Base-by-base conservation (phyloP, 2,113 vertebrate genomes). In the Grantiella picta region DNA sequence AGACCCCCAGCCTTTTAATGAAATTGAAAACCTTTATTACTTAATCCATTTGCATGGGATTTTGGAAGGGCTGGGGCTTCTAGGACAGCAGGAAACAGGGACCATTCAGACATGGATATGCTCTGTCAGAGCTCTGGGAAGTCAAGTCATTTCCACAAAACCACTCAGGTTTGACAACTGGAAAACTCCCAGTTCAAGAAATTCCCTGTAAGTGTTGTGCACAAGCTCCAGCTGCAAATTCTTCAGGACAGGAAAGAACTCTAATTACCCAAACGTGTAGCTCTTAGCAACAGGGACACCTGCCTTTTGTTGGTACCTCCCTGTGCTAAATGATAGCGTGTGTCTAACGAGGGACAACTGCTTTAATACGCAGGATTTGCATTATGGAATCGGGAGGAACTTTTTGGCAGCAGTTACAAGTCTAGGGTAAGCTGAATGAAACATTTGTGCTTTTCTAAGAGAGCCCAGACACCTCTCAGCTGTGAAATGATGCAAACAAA, bases 321-420 rank as follows among this genome's bases (percentile, higher is more conserved):
- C 23, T 0, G 1, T 11, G 42, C 63, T 63, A 63, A 86, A 49
- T 9, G 54, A 44, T 2, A 35, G 13, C 0, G 0, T 3, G 40
- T 47, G 27, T 57, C 76, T 60, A 53, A 23, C 1, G 11, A 92
- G 52, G 57, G 50, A 24, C 61, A 82, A 3, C 36, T 13, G 28
- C 44, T 69, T 71, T n/a, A 65, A 27, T 0, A 35, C 1, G 16
- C 44, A 33, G 77, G 25, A 31, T 11, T n/a, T n/a, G 49, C 4
- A 0, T 53, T 14, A 10, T 4, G 60, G 54, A 73, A 60, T 78
- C 33, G 53, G 40, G 47, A 92, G 33, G 50, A 54, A 42, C 56
- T 21, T 57, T 70, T 12, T 29, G 35, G 73, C 59, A 68, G 33
- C 52, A 45, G 31, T 15, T 56, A 24, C 59, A 70, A 73, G 49